Evolutionary conservation across 2,888 invertebrate species (phyloP).

Genomic region (Rhagophthalmus giganteus): DNA sequence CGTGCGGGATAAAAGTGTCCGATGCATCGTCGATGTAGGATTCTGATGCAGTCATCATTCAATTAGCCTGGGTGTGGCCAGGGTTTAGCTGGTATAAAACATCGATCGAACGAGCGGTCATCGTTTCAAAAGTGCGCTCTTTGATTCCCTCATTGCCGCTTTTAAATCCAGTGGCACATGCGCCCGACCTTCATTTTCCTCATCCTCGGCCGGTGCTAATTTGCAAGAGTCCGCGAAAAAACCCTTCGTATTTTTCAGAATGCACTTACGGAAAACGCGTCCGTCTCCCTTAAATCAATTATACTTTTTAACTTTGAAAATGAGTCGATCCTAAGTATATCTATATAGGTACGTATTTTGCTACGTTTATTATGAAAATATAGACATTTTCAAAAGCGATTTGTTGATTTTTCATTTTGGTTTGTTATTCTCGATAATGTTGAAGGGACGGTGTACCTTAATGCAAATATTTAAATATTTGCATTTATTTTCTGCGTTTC

Average conservation of each 20-base stretch:
- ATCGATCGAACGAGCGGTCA: conserved; percentile 58
- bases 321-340: conserved; percentile 31
- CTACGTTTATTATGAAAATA: conserved; percentile 40
- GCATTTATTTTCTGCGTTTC: conserved; percentile 28
- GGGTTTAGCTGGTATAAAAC: conserved; percentile 55
- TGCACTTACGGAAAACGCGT: conserved; percentile 30
- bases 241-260: conserved; percentile 28
- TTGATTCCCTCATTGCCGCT: conserved; percentile 57
- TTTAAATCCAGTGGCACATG: conserved; percentile 52
- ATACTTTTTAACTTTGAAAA: conserved; percentile 8
- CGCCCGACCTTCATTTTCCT: conserved; percentile 40
- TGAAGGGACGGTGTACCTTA: conserved; percentile 23
- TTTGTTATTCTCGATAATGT: conserved; percentile 28
- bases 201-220: conserved; percentile 45
- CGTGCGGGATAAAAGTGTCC: conserved; percentile 6
- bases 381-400: conserved; percentile 45
- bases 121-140: conserved; percentile 58
- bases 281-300: conserved; percentile 32
- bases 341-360: conserved; percentile 36
- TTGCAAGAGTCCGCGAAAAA: conserved; percentile 45
- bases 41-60: conserved; percentile 56
- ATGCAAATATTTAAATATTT: conserved; percentile 32
- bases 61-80: conserved; percentile 58
- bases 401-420: conserved; percentile 42
- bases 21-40: conserved; percentile 34